Conservation (phyloP, 2,113 vertebrate species). For the human region DNA sequence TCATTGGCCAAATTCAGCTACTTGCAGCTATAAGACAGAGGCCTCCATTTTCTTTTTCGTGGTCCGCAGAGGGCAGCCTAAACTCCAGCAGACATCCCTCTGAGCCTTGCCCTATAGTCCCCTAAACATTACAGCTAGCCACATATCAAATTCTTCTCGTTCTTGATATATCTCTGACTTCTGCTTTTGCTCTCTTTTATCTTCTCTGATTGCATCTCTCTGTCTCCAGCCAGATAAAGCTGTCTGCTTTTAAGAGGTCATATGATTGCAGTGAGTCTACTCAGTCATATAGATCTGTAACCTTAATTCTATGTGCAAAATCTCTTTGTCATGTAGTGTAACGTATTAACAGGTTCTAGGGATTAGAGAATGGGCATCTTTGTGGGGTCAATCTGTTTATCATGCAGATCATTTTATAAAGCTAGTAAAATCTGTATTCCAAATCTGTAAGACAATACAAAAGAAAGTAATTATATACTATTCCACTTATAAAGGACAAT, state of each 20-base stretch:
- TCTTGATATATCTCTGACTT: not conserved
- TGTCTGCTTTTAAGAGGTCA: not conserved
- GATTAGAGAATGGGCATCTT: not conserved
- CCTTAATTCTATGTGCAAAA: not conserved
- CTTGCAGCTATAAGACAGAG: not conserved
- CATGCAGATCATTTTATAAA: not conserved
- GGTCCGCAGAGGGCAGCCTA: not conserved
- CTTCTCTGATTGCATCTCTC: not conserved
- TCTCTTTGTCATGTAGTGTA: not conserved
- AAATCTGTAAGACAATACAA: not conserved
- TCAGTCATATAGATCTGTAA: not conserved
- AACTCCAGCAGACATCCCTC: not conserved
- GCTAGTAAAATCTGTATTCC: not conserved
- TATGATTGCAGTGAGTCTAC: not conserved
- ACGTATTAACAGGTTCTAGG: not conserved
- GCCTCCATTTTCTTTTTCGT: not conserved
- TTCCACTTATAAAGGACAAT: not conserved
- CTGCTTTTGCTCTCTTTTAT: accelerated
- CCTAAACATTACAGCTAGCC: not conserved
- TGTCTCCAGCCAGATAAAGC: not conserved
- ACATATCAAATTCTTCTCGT: not conserved
- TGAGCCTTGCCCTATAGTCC: not conserved
- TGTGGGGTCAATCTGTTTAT: not conserved
- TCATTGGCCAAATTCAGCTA: not conserved
- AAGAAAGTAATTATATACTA: not conserved